These are phyloP conservation scores for Rhagonycha fulva DNA, from an alignment of 2,888 invertebrate species.

Conservation along the genomic window DNA sequence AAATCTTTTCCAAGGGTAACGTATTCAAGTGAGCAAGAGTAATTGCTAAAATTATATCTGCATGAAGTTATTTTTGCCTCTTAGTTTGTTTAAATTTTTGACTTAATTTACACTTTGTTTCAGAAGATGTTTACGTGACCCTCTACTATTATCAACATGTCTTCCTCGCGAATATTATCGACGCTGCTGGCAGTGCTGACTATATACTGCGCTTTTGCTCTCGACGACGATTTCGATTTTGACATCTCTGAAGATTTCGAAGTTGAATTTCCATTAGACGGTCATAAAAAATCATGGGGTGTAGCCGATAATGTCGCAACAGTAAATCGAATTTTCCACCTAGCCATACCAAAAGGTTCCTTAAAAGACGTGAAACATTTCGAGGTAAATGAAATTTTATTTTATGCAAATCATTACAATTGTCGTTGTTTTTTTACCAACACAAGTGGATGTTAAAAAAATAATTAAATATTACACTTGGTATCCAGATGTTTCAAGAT, in stretches of 20 bases:
- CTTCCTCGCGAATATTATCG: constrained; percentile 31
- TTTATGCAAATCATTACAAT: neutral
- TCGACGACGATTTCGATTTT: constrained; percentile 54
- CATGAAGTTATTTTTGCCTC: neutral
- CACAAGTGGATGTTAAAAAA: neutral
- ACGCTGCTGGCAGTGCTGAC: constrained; percentile 40
- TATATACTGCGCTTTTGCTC: constrained; percentile 23
- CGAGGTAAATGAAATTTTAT: constrained; percentile 61
- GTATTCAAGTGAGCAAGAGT: constrained; percentile 13
- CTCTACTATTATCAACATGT: constrained; percentile 31
- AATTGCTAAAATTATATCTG: neutral
- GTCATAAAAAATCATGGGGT: constrained; percentile 29
- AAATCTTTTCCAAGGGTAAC: constrained; percentile 17
- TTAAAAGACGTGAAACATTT: constrained; percentile 71
- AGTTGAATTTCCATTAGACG: constrained; percentile 40
- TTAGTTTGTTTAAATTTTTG: neutral
- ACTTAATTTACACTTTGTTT: constrained; percentile 19
- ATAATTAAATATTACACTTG: constrained; percentile 9
- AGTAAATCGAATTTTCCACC: constrained; percentile 73
- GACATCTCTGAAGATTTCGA: constrained; percentile 50
- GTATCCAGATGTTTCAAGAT: constrained; percentile 9
- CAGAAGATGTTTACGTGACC: constrained; percentile 41
- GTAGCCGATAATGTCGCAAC: constrained; percentile 64
- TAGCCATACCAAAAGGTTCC: constrained; percentile 72
- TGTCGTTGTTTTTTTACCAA: neutral